phyloP scores from a whole-genome alignment of 2,888 invertebrate genomes.

The Drosophila monieri region DNA sequence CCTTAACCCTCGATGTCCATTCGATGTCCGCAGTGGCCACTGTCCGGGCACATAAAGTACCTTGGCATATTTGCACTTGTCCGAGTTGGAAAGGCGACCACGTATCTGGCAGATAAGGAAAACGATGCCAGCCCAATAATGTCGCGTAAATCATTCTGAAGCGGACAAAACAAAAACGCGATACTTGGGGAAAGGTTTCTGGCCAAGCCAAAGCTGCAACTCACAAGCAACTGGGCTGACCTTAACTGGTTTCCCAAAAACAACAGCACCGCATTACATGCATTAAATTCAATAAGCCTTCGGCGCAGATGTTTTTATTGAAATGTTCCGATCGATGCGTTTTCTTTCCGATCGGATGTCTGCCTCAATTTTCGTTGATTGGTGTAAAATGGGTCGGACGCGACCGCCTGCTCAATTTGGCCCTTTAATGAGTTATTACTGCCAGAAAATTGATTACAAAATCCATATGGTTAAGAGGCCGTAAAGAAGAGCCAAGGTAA shows the following conservation, averaged over 20 bases:
- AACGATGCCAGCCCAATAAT: conserved; percentile 53
- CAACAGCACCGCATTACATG: conserved; percentile 27
- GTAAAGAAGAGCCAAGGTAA: conserved; percentile 25
- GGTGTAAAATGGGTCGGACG: conserved; percentile 57
- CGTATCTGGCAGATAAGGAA: conserved; percentile 46
- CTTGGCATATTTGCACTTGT: conserved; percentile 69
- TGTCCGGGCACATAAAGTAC: conserved; percentile 43
- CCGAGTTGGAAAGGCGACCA: conserved; percentile 33
- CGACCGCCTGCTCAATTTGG: conserved; percentile 41
- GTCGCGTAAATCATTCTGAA: conserved; percentile 63
- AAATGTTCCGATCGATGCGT: conserved; percentile 45
- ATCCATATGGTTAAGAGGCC: conserved; percentile 23
- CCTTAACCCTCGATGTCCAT: conserved; percentile 72
- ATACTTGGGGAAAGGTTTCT: conserved; percentile 68
- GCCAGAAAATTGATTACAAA: conserved; percentile 47
- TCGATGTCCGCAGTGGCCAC: conserved; percentile 18
- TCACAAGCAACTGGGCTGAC: no score
- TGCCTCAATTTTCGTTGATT: conserved; percentile 64
- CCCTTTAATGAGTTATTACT: conserved; percentile 59
- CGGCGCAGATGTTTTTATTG: conserved; percentile 43
- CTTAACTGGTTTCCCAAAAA: conserved; percentile 55
- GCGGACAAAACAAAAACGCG: neutral
- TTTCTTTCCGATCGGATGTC: conserved; percentile 43
- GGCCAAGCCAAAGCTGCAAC: conserved; percentile 41
- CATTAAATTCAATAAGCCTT: conserved; percentile 46